Conservation (phyloP, 2,797 vertebrate genomes). For the Chrysocyon brachyurus region DNA sequence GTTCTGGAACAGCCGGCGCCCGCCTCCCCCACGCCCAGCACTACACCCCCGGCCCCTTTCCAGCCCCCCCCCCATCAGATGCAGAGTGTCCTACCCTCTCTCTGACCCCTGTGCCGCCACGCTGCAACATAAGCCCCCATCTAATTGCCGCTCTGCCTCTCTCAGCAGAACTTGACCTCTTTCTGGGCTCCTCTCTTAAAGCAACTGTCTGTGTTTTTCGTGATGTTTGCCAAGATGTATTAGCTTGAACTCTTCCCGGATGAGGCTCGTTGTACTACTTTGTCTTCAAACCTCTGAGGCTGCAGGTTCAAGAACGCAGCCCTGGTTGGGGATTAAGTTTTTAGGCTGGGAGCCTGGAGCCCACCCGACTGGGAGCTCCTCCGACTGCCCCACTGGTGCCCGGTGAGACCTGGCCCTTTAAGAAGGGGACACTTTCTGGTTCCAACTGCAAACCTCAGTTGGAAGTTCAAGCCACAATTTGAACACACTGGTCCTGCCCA, state of each 20-base stretch:
- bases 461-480: conserved; percentile 71
- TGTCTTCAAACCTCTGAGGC: conserved; percentile 58
- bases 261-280: conserved; percentile 46
- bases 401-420: conserved; percentile 69
- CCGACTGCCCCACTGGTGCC: background rate
- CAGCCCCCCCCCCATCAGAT: conserved; percentile 31
- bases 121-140: conserved; percentile 75
- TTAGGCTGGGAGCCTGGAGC: background rate
- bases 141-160: conserved; percentile 82
- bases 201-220: conserved; percentile 82
- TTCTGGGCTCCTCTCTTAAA: conserved; percentile 81
- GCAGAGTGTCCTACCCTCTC: conserved; percentile 71
- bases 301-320: conserved; percentile 61
- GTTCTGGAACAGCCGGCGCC: background rate
- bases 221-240: conserved; percentile 77
- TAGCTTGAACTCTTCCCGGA: conserved; percentile 78
- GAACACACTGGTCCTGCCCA: conserved; percentile 61
- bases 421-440: conserved; percentile 62
- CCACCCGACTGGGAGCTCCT: background rate
- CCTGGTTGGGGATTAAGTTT: background rate
- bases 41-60: background rate
- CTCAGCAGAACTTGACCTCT: conserved; percentile 84
- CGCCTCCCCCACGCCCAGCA: background rate
- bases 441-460: conserved; percentile 69
- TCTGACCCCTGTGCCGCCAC: conserved; percentile 75